These are phyloP conservation scores for Caenorhabditis tropicalis DNA, from an alignment of 1,140 invertebrate species.

Conservation along the genomic window DNA sequence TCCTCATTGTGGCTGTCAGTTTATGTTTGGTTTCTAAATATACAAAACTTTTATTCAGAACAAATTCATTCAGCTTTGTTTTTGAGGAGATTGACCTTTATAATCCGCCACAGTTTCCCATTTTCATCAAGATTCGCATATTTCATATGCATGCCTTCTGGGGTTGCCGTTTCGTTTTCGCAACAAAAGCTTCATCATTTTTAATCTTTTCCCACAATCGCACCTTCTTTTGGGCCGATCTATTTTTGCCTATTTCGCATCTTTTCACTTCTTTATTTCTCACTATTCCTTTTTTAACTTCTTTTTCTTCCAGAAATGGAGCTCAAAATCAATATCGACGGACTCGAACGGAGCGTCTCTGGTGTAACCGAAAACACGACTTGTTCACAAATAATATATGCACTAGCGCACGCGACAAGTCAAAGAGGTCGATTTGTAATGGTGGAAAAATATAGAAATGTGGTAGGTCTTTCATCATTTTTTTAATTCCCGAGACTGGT, in stretches of 20 bases:
- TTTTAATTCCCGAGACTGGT: background rate
- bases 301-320: conserved; percentile 44
- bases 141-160: background rate
- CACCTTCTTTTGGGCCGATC: conserved; percentile 1
- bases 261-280: background rate
- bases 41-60: background rate
- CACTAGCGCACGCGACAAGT: conserved; percentile 44
- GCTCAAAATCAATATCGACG: conserved; percentile 46
- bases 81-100: no score
- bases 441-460: conserved; percentile 50
- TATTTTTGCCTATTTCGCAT: background rate
- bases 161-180: background rate
- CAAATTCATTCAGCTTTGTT: background rate
- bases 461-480: conserved; percentile 10
- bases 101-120: no score
- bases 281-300: background rate
- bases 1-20: background rate
- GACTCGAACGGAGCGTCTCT: conserved; percentile 50
- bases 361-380: conserved; percentile 49
- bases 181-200: conserved; percentile 33
- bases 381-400: conserved; percentile 48
- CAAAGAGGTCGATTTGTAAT: conserved; percentile 54
- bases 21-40: no score
- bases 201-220: conserved; percentile 40
- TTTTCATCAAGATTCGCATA: background rate